These are phyloP conservation scores for Sebastes hubbsi DNA, from an alignment of 2,797 vertebrate species.

Conservation along the genomic window DNA sequence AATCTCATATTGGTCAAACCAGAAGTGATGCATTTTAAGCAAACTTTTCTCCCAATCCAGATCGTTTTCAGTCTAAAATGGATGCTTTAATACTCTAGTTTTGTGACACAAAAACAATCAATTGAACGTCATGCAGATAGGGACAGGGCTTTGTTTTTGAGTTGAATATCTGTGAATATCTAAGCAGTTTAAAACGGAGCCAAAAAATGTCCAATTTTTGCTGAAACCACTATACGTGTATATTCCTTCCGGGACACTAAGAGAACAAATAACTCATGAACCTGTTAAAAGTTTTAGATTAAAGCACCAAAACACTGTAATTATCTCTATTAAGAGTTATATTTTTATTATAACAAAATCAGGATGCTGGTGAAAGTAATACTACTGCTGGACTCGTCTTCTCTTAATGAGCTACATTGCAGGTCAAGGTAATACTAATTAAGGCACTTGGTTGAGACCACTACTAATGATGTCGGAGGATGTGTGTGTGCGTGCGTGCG, in stretches of 20 bases:
- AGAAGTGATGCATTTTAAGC: background rate
- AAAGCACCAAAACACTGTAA: constrained; percentile 15
- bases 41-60: background rate
- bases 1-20: background rate
- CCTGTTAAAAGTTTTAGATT: constrained; percentile 23
- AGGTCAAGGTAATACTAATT: constrained; percentile 76
- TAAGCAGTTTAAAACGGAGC: background rate
- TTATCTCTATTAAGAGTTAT: constrained; percentile 36
- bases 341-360: constrained; percentile 32
- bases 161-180: background rate
- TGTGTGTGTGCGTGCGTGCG: background rate
- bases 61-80: background rate
- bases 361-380: constrained; percentile 8
- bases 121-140: background rate
- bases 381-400: constrained; percentile 12
- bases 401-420: constrained; percentile 64
- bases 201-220: background rate
- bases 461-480: constrained; percentile 57
- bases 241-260: background rate
- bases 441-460: constrained; percentile 64
- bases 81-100: background rate
- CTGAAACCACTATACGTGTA: background rate
- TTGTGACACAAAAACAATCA: background rate
- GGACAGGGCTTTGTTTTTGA: background rate
- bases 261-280: constrained; percentile 8